phyloP scores from a whole-genome alignment of 1,140 invertebrate species.

The Pseudomyrmex gracilis region DNA sequence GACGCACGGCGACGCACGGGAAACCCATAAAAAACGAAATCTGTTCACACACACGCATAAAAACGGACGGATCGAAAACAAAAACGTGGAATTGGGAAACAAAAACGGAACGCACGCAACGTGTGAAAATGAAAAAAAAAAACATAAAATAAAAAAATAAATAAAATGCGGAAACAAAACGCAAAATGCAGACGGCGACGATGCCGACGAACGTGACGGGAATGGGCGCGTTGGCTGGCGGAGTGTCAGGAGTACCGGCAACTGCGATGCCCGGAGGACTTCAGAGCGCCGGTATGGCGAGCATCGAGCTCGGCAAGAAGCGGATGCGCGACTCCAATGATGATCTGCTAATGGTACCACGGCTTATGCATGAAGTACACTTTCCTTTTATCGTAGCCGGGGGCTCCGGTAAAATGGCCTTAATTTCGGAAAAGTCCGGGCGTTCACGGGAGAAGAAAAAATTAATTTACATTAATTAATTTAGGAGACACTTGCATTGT shows the following conservation, averaged over 20 bases:
- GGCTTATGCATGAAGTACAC: constrained; percentile 88
- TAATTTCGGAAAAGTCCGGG: neutral
- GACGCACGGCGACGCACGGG: constrained; percentile 50
- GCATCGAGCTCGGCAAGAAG: constrained; percentile 94
- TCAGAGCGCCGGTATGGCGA: constrained; percentile 87
- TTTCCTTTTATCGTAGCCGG: constrained; percentile 78
- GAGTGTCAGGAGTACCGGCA: constrained; percentile 82
- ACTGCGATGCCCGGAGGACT: constrained; percentile 85
- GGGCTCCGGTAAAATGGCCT: constrained; percentile 67
- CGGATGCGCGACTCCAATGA: constrained; percentile 93
- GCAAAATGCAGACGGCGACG: constrained; percentile 81
- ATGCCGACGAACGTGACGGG: constrained; percentile 82
- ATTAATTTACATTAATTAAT: no score
- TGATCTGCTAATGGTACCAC: constrained; percentile 96
- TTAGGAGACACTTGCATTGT: no score
- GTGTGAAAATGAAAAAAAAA: constrained; percentile 37
- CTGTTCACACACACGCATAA: constrained; percentile 15
- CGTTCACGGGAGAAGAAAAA: no score
- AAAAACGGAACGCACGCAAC: neutral
- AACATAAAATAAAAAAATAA: neutral
- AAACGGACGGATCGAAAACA: constrained; percentile 46
- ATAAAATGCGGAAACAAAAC: constrained; percentile 31
- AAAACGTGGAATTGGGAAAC: constrained; percentile 66
- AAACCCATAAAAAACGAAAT: constrained; percentile 55
- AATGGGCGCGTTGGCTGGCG: constrained; percentile 83